A percentile compares a stretch with the other conserved stretches of the same genome.
phyloP scores from a whole-genome alignment of 2,797 vertebrate species.

The Acipenser oxyrinchus region DNA sequence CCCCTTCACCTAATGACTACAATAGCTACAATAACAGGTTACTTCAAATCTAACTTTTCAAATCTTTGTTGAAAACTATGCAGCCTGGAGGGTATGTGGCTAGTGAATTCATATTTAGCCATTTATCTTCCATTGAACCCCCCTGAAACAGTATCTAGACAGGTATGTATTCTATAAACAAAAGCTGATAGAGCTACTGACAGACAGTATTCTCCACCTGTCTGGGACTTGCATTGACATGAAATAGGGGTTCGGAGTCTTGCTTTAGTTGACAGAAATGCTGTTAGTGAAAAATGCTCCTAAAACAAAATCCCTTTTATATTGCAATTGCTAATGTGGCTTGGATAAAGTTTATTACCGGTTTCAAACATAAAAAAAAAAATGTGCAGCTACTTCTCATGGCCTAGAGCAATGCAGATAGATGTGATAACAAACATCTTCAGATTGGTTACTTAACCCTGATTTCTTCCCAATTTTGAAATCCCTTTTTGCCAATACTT shows the following conservation, averaged over 20 bases:
- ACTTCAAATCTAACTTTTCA: too few relatives aligned
- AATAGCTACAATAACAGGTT: too few relatives aligned
- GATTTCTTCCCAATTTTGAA: too few relatives aligned
- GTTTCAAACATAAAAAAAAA: too few relatives aligned
- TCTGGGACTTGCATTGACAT: constrained; percentile 15
- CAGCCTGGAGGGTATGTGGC: constrained; percentile 5
- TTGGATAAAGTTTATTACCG: neutral
- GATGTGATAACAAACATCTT: too few relatives aligned
- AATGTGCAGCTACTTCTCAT: too few relatives aligned
- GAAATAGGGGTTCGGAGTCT: neutral
- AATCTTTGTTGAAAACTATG: too few relatives aligned
- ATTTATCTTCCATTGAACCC: constrained; percentile 5
- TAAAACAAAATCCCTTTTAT: neutral
- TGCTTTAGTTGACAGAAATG: neutral
- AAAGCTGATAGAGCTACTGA: constrained; percentile 9
- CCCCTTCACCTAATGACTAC: too few relatives aligned
- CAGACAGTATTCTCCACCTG: constrained; percentile 11
- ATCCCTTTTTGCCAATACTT: too few relatives aligned
- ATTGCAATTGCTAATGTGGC: neutral
- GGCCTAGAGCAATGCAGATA: too few relatives aligned
- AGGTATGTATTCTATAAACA: constrained; percentile 4
- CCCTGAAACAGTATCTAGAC: constrained; percentile 13
- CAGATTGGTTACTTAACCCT: too few relatives aligned
- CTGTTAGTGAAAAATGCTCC: constrained; percentile 7
- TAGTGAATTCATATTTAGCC: constrained; percentile 11